Conservation (phyloP, 2,888 invertebrate species). For the Watsonalla cultraria region DNA sequence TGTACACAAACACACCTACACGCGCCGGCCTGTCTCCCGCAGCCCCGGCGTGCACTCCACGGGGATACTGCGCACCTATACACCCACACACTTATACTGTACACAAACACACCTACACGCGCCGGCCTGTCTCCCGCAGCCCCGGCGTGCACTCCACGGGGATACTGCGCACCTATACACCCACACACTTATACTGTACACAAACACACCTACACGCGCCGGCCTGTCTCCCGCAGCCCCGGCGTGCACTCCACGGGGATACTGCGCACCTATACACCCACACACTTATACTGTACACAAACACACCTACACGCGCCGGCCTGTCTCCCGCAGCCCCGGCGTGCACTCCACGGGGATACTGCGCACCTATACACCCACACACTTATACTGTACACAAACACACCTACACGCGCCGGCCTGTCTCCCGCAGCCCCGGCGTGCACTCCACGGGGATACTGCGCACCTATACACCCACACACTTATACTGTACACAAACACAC, state of each 20-base stretch:
- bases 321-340: constrained; percentile 91
- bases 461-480: constrained; percentile 56
- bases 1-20: not conserved
- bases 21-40: constrained; percentile 90
- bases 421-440: constrained; percentile 91
- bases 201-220: constrained; percentile 70
- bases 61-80: constrained; percentile 87
- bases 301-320: constrained; percentile 80
- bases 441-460: constrained; percentile 92
- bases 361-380: constrained; percentile 69
- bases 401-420: constrained; percentile 83
- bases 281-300: not conserved
- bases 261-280: constrained; percentile 78
- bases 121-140: constrained; percentile 91
- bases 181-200: not conserved
- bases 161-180: constrained; percentile 83
- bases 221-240: constrained; percentile 91
- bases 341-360: constrained; percentile 93
- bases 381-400: not conserved
- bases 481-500: not conserved
- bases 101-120: constrained; percentile 41
- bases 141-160: constrained; percentile 94
- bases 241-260: constrained; percentile 93
- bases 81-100: not conserved
- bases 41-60: constrained; percentile 93